These are phyloP conservation scores for Scatophagus argus DNA, from an alignment of 2,113 vertebrate species.

Conservation along the genomic window DNA sequence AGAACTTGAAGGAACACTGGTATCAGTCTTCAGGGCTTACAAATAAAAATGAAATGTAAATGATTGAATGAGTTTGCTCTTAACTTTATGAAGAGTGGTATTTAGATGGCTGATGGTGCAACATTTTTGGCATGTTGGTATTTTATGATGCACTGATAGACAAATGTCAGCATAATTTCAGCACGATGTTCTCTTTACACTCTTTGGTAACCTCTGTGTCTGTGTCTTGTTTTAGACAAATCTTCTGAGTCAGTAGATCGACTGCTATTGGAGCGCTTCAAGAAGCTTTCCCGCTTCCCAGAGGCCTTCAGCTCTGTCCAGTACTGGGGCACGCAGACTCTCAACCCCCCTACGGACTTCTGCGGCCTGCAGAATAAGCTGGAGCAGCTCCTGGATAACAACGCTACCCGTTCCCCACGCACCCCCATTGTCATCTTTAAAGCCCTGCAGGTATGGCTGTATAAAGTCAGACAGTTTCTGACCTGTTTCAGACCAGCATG, in stretches of 20 bases:
- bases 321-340: conserved; percentile 94
- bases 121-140: background rate
- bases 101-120: background rate
- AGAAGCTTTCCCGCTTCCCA: conserved; percentile 92
- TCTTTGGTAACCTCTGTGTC: background rate
- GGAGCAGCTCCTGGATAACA: conserved; percentile 93
- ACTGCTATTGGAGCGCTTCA: conserved; percentile 92
- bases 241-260: conserved; percentile 91
- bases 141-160: background rate
- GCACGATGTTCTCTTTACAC: background rate
- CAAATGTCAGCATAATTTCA: background rate
- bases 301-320: conserved; percentile 96
- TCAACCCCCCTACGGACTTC: conserved; percentile 93
- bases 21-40: background rate
- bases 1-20: background rate
- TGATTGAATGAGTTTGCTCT: background rate
- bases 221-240: conserved; percentile 82
- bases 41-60: background rate
- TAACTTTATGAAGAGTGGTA: background rate
- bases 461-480: background rate
- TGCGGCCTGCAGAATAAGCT: conserved; percentile 89
- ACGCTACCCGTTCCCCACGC: conserved; percentile 92
- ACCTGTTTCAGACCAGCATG: conserved; percentile 30
- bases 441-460: conserved; percentile 89
- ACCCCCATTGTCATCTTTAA: conserved; percentile 94